Evolutionary conservation across 2,888 invertebrate genomes (phyloP), one percentile per base, ranked within the genome.

Genomic region (Cerceris rybyensis): DNA sequence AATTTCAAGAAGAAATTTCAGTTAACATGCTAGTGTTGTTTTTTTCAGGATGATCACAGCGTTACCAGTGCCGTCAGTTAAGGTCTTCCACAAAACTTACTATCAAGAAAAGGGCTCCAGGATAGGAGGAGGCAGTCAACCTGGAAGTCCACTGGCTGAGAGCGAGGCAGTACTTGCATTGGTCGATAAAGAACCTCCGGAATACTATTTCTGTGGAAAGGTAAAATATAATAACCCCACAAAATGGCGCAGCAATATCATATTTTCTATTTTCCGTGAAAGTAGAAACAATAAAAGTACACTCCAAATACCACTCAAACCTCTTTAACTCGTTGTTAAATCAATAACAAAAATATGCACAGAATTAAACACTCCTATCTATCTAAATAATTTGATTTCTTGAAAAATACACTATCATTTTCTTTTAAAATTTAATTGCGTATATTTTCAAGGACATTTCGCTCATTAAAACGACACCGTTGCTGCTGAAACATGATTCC

Each of bases 61-160:
- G 78, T 87, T 91, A 81, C 91, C 91, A 60, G 91, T 91, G 77
- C 91, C 91, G 74, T 91, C 91, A 75, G 91, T 91, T 78, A 91
- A 91, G 86, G 91, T 91, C 75, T 91, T 91, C 78, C 91, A 91
- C 84, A 91, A 91, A 88, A 91, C 91, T 42, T 91, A 91, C 70
- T 91, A 91, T 54, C 91, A 91, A 61, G 91, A 91, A 82, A 91
- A 91, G 66, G 87, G 86, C n/a, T 86, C 90, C 65, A 89, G 91
- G 66, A 86, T 90, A 75, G 89, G 90, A 75, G 89, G 90, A 46
- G 90, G 78, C 65, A 91, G 91, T 79, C 91, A 91, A 63, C 91
- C 91, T 55, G 91, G 91, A 73, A 91, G 91, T 80, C 91, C 91
- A 13, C 78, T 91, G 46, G 86, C 90, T 39, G 91, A 91, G 65